Percentiles rank a stretch among this genome's conserved stretches.
Conservation (phyloP, 2,888 invertebrate genomes). For the Cantharis nigra region DNA sequence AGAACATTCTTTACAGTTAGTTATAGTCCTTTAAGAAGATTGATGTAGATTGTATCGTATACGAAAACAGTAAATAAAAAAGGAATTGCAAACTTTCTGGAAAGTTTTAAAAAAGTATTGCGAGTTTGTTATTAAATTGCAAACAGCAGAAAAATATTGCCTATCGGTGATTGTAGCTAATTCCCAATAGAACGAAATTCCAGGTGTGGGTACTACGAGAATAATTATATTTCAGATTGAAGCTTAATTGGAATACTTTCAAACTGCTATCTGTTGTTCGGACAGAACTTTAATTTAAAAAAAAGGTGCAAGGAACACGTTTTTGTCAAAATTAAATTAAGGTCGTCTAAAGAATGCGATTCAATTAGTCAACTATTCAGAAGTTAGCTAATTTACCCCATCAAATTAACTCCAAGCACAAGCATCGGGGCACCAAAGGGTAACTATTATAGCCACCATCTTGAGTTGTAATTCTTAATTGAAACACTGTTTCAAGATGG, state of each 20-base stretch:
- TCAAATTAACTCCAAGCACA: conserved; percentile 12
- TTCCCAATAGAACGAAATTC: background rate
- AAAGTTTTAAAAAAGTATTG: background rate
- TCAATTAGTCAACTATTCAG: conserved; percentile 20
- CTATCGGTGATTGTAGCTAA: background rate
- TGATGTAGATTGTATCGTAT: background rate
- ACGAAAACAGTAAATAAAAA: background rate
- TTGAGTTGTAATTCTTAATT: conserved; percentile 16
- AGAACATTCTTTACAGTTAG: background rate
- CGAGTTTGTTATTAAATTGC: background rate
- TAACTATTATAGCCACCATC: conserved; percentile 7
- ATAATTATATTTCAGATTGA: conserved; percentile 1
- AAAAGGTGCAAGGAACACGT: conserved; percentile 1
- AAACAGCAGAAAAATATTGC: background rate
- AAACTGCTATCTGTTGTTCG: background rate
- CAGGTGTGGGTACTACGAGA: background rate
- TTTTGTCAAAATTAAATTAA: conserved; percentile 11
- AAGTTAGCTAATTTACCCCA: conserved; percentile 15
- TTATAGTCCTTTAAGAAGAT: background rate
- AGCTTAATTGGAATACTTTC: background rate
- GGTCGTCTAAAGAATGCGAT: conserved; percentile 14
- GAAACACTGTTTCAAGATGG: conserved; percentile 10
- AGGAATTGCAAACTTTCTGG: background rate
- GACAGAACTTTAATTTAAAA: background rate
- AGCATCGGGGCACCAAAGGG: background rate